A percentile compares a stretch with the other conserved stretches of the same genome.
Conservation (phyloP, 2,113 vertebrate genomes). For the Coptodon rendalli region DNA sequence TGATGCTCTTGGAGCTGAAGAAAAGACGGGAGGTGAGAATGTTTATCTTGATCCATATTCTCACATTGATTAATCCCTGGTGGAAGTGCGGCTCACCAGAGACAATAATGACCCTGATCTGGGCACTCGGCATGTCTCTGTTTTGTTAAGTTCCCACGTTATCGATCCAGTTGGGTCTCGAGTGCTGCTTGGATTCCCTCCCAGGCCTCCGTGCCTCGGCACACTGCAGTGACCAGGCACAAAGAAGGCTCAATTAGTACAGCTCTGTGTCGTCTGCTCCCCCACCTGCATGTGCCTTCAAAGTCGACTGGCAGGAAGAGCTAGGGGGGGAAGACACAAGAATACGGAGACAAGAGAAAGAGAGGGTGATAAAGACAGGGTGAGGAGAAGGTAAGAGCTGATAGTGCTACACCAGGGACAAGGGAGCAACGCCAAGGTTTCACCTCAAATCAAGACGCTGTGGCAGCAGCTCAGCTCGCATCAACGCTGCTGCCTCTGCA, state of each 20-base stretch:
- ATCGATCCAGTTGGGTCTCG: conserved; percentile 68
- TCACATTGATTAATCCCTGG: conserved; percentile 69
- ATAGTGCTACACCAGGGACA: conserved; percentile 39
- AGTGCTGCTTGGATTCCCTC: conserved; percentile 71
- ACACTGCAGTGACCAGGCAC: conserved; percentile 68
- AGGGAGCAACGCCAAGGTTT: conserved; percentile 50
- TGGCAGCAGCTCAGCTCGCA: conserved; percentile 51
- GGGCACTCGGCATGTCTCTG: conserved; percentile 67
- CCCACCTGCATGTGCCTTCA: conserved; percentile 45
- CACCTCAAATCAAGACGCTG: conserved; percentile 62
- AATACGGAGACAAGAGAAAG: not conserved
- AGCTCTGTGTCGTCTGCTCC: conserved; percentile 42
- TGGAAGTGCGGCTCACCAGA: conserved; percentile 61
- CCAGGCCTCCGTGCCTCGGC: conserved; percentile 48
- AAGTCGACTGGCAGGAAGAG: conserved; percentile 38
- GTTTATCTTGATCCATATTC: conserved; percentile 72
- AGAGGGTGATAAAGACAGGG: not conserved
- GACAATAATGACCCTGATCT: conserved; percentile 73
- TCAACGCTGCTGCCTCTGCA: conserved; percentile 51
- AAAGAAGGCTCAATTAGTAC: conserved; percentile 76
- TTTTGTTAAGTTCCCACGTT: conserved; percentile 72
- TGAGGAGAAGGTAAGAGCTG: conserved; percentile 3
- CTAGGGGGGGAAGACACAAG: not conserved
- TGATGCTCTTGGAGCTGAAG: conserved; percentile 1
- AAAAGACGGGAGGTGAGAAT: conserved; percentile 32